Conservation (phyloP, 2,113 vertebrate genomes). For the Petrocephalus microphthalmus region DNA sequence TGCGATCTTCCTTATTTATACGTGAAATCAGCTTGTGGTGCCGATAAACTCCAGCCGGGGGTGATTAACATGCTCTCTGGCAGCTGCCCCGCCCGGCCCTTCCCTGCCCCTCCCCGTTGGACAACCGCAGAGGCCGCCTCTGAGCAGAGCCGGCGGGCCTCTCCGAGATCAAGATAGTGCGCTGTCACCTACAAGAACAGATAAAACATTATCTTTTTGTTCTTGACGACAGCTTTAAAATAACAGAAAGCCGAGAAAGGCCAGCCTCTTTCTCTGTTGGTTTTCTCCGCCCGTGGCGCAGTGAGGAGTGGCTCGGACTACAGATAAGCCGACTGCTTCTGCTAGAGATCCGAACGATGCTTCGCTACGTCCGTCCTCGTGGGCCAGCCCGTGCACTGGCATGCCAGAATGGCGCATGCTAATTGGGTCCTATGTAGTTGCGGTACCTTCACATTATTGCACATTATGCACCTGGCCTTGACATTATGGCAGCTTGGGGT, state of each 20-base stretch:
- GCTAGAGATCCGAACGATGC: neutral
- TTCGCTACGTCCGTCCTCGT: neutral
- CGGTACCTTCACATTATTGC: conserved; percentile 33
- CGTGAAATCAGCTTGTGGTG: conserved; percentile 52
- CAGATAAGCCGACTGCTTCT: neutral
- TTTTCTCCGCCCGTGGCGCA: conserved; percentile 6
- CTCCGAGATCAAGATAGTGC: neutral
- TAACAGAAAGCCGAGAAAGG: neutral
- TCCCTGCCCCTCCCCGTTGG: neutral
- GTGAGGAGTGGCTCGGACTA: conserved; percentile 12
- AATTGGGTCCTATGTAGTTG: conserved; percentile 61
- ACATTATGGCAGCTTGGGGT: conserved; percentile 42
- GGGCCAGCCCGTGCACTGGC: conserved; percentile 31
- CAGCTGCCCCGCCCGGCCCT: neutral
- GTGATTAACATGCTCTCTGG: conserved; percentile 37
- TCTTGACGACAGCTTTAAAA: conserved; percentile 5
- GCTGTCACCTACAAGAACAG: neutral
- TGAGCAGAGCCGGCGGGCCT: neutral
- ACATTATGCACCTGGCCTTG: conserved; percentile 51
- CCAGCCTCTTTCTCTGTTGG: neutral
- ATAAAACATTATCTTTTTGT: conserved; percentile 19
- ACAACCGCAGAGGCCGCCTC: neutral
- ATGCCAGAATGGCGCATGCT: conserved; percentile 45
- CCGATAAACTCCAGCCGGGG: conserved; percentile 51
- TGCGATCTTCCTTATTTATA: conserved; percentile 44